Evolutionary conservation across 2,888 invertebrate species (phyloP).

Genomic region (Ectobius pallidus): DNA sequence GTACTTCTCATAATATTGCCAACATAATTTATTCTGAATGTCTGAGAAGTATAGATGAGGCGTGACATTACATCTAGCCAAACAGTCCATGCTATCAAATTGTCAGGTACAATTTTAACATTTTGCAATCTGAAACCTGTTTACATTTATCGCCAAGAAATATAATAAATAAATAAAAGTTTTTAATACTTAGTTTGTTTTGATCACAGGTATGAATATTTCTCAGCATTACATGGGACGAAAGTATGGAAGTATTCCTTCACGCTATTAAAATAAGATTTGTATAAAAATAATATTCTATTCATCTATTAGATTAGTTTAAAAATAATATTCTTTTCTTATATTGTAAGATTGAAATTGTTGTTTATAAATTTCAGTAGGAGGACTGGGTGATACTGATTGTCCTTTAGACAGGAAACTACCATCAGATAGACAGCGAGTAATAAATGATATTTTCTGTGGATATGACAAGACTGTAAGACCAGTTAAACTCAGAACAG

Average conservation of each 20-base stretch:
- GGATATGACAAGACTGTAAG: background rate
- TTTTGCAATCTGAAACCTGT: background rate
- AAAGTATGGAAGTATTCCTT: too few species aligned
- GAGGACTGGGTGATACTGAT: background rate
- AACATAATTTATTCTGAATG: slow-evolving; percentile 12
- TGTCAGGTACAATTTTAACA: slow-evolving; percentile 6
- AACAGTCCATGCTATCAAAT: background rate
- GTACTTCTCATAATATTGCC: slow-evolving; percentile 17
- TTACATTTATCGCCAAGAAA: too few species aligned
- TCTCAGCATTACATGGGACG: too few species aligned
- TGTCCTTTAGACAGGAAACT: background rate
- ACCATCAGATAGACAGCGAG: background rate
- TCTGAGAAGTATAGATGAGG: background rate
- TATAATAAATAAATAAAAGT: too few species aligned
- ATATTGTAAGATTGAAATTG: too few species aligned
- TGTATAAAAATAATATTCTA: too few species aligned
- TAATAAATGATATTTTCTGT: background rate
- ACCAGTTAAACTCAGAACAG: background rate
- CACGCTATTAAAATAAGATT: too few species aligned
- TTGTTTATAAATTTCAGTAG: too few species aligned
- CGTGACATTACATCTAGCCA: background rate
- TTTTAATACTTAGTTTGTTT: too few species aligned
- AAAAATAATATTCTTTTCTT: too few species aligned
- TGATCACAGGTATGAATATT: too few species aligned
- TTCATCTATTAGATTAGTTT: too few species aligned